Base-by-base conservation (phyloP, 2,113 vertebrate species). In the Callopanchax toddi region DNA sequence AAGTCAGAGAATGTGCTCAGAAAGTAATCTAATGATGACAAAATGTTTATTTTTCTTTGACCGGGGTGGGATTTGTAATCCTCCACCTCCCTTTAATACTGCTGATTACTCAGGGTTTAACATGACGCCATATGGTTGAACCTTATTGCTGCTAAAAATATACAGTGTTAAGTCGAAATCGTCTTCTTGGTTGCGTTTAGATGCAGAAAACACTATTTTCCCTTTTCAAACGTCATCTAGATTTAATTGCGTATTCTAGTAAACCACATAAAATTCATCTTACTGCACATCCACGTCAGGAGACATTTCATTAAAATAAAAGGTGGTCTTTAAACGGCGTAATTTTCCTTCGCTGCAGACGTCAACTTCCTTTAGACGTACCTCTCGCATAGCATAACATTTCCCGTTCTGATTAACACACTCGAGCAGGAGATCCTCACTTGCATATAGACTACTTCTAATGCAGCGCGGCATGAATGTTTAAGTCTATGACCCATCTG, bases 261-360 rank as follows among this genome's bases (percentile, higher is more conserved):
- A 29, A 40, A 65, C 70, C 60, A 64, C 77, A 68, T 70, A 44
- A 76, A 58, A 70, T 18, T 72, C 52, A 39, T 71, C 81, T 65
- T 83, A 79, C 10, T 32, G 29, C 84, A 69, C 81, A 79, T 82
- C 65, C 60, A 71, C 56, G 78, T 79, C 62, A 67, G 26, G 81
- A 60, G 58, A 66, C 64, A 85, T 84, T 79, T 87, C 75, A 84
- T 90, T 86, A 83, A 77, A 79, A 56, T 53, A 20, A 59, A 88
- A 81, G 61, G 44, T 26, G 57, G 76, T 80, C 44, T 54, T 65
- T 81, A 75, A 85, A 85, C 81, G 46, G 71, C 65, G 76, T 60
- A 68, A 69, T 86, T 76, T 75, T 53, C 60, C 53, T 60, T 13
- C 29, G 69, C 76, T 42, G 55, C 65, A 67, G 57, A 71, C 39